These are phyloP conservation scores for Aphidius gifuensis DNA, from an alignment of 1,140 invertebrate species.

Conservation along the genomic window DNA sequence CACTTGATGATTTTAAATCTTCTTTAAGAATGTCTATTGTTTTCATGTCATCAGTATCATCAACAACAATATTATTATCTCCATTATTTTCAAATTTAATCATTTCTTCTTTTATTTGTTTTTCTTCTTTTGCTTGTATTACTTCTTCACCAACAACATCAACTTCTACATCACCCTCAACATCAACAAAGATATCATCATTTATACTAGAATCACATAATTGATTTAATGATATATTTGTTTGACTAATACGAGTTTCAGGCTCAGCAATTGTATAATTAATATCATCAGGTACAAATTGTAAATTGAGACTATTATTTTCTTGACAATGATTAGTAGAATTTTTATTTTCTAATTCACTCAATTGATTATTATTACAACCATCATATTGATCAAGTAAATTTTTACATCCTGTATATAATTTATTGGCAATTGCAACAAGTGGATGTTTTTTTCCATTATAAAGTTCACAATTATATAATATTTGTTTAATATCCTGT, in stretches of 20 bases:
- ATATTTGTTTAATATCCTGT: constrained; percentile 82
- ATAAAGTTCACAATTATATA: constrained; percentile 84
- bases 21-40: constrained; percentile 60
- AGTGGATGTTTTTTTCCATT: constrained; percentile 88
- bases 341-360: constrained; percentile 81
- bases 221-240: constrained; percentile 61
- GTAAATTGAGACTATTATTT: constrained; percentile 64
- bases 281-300: constrained; percentile 68
- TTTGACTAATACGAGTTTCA: constrained; percentile 56
- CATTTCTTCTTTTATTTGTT: too few relatives aligned
- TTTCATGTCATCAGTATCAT: constrained; percentile 22
- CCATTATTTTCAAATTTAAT: too few relatives aligned
- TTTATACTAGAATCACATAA: constrained; percentile 53
- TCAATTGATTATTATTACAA: constrained; percentile 80
- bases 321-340: constrained; percentile 85
- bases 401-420: constrained; percentile 71
- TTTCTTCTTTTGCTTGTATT: constrained; percentile 11
- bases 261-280: constrained; percentile 61
- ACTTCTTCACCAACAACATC: constrained; percentile 38
- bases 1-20: constrained; percentile 73
- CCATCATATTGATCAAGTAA: constrained; percentile 62
- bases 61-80: too few relatives aligned
- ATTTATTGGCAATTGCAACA: constrained; percentile 78
- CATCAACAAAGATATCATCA: constrained; percentile 70
- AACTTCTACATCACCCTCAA: constrained; percentile 60